These are phyloP conservation scores for Salpingus planirostris DNA, from an alignment of 2,888 invertebrate genomes.

Conservation along the genomic window DNA sequence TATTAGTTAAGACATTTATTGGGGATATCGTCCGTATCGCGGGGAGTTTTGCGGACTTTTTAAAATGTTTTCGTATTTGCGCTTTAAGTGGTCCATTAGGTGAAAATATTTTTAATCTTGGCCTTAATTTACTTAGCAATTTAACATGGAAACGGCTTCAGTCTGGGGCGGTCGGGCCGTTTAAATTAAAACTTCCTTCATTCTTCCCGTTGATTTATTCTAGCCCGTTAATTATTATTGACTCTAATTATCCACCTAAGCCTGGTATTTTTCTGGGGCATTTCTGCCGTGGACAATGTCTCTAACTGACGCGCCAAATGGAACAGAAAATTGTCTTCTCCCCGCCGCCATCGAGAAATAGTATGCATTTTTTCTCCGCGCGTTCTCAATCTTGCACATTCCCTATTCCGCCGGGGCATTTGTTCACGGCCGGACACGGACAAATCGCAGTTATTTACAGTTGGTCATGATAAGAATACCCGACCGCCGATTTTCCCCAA, in stretches of 20 bases:
- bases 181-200: slow-evolving; percentile 37
- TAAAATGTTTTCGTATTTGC: slow-evolving; percentile 1
- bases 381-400: slow-evolving; percentile 42
- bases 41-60: not conserved
- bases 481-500: slow-evolving; percentile 13
- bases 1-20: too few relatives aligned
- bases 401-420: slow-evolving; percentile 35
- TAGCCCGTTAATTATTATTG: slow-evolving; percentile 39
- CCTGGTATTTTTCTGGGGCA: slow-evolving; percentile 26
- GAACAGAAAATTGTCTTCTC: slow-evolving; percentile 44
- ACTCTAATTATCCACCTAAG: slow-evolving; percentile 41
- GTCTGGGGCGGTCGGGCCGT: slow-evolving; percentile 18
- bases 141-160: slow-evolving; percentile 20
- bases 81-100: slow-evolving; percentile 8
- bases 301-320: slow-evolving; percentile 42
- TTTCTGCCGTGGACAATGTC: slow-evolving; percentile 29
- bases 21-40: too few relatives aligned
- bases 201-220: slow-evolving; percentile 39
- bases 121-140: slow-evolving; percentile 26
- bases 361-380: slow-evolving; percentile 39
- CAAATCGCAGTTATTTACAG: slow-evolving; percentile 43
- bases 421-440: slow-evolving; percentile 40
- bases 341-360: slow-evolving; percentile 34
- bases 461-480: slow-evolving; percentile 41
- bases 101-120: slow-evolving; percentile 19